phyloP scores from a whole-genome alignment of 1,140 invertebrate genomes.

The Pseudomyrmex cubaensis region DNA sequence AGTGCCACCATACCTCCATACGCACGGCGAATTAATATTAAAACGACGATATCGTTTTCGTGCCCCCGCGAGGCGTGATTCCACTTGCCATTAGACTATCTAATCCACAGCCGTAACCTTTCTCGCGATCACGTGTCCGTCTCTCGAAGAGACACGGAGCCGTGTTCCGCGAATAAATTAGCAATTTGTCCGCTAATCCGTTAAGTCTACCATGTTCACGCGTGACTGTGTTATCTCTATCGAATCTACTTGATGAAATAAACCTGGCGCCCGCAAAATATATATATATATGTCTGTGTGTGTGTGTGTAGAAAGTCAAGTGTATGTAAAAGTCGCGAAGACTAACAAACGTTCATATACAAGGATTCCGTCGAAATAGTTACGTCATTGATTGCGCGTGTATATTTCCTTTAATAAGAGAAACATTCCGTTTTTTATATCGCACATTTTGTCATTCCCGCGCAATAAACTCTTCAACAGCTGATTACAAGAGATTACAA shows the following conservation, averaged over 20 bases:
- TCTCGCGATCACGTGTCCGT: conserved; percentile 55
- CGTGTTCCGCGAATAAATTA: conserved; percentile 65
- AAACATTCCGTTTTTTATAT: too few relatives aligned
- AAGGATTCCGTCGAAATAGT: too few relatives aligned
- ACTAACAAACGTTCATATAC: too few relatives aligned
- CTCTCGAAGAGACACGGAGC: conserved; percentile 37
- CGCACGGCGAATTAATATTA: conserved; percentile 68
- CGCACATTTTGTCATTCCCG: not conserved
- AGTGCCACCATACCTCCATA: not conserved
- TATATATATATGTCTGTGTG: not conserved
- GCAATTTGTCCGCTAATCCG: conserved; percentile 53
- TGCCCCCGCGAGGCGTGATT: conserved; percentile 45
- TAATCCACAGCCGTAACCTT: conserved; percentile 62
- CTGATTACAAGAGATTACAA: not conserved
- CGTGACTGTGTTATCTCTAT: conserved; percentile 30
- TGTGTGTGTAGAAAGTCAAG: not conserved
- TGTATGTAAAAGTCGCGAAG: too few relatives aligned
- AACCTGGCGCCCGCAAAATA: conserved; percentile 13
- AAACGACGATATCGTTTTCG: conserved; percentile 61
- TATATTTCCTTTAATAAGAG: too few relatives aligned
- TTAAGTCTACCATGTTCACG: not conserved
- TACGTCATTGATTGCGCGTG: too few relatives aligned
- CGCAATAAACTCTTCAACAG: not conserved
- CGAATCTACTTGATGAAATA: conserved; percentile 43
- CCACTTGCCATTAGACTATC: conserved; percentile 64